Evolutionary conservation across 2,113 vertebrate genomes (phyloP).

Genomic region (Hemiprocne comata): DNA sequence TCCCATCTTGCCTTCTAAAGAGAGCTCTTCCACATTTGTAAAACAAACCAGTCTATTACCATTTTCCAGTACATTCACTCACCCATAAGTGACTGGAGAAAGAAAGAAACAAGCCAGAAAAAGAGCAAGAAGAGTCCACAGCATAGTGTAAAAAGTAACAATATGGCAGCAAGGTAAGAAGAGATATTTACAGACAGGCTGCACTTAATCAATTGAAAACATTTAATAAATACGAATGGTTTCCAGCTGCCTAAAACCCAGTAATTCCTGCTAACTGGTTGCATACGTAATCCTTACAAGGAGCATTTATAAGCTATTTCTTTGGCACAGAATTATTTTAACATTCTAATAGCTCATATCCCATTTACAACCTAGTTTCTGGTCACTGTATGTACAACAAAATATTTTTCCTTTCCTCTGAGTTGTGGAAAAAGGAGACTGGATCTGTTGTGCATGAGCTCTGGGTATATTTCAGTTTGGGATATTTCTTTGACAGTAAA

Average conservation of each 20-base stretch:
- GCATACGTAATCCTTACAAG: background rate
- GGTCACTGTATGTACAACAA: background rate
- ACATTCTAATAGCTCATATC: background rate
- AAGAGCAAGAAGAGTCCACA: background rate
- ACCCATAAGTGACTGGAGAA: background rate
- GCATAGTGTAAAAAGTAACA: background rate
- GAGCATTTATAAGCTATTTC: background rate
- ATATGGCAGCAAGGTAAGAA: background rate
- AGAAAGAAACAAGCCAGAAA: background rate
- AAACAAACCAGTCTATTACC: background rate
- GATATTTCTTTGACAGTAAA: slow-evolving; percentile 46
- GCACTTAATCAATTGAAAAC: background rate
- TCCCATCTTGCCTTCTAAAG: background rate
- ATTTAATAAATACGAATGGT: background rate
- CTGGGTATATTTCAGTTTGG: slow-evolving; percentile 16
- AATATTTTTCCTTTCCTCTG: background rate
- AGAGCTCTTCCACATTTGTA: background rate
- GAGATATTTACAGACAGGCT: background rate
- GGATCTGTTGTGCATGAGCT: background rate
- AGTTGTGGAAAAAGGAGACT: background rate
- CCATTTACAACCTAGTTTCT: background rate
- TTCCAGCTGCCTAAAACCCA: background rate
- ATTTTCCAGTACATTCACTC: background rate
- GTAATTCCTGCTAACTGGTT: background rate
- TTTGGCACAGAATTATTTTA: background rate